Evolutionary conservation across 2,888 invertebrate species (phyloP).

Genomic region (Cryptosula pallasiana): DNA sequence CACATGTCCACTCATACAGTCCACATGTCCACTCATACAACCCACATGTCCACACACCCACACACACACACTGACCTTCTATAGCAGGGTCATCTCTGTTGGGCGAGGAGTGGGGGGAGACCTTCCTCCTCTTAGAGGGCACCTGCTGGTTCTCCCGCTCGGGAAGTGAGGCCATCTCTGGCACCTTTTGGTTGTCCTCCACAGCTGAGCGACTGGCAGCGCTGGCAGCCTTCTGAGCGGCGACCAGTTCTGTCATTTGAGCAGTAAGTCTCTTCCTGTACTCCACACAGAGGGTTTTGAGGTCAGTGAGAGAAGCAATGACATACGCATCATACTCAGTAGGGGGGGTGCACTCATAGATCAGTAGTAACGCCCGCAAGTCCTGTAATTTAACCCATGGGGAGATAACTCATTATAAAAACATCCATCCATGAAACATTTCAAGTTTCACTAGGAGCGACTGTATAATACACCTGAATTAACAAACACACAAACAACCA

Average conservation of each 20-base stretch:
- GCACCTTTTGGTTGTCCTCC: conserved; percentile 8
- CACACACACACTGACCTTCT: background rate
- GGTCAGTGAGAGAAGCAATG: background rate
- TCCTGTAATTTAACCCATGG: conserved; percentile 35
- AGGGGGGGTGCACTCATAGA: conserved; percentile 46
- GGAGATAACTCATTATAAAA: conserved; percentile 9
- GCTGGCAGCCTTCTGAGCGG: background rate
- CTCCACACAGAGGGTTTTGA: conserved; percentile 3
- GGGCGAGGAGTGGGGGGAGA: background rate
- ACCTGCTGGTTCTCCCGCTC: background rate
- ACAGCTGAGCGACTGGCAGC: background rate
- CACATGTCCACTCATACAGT: no score
- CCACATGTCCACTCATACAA: no score
- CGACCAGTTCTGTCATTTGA: background rate
- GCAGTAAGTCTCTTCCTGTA: background rate
- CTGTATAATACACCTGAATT: no score
- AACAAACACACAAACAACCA: no score
- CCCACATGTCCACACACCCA: no score
- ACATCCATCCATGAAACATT: background rate
- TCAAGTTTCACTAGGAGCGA: background rate
- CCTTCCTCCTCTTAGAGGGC: background rate
- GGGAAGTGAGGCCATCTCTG: background rate
- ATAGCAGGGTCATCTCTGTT: background rate
- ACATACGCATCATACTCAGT: conserved; percentile 25
- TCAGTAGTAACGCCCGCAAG: conserved; percentile 45